Base-by-base conservation (phyloP, 2,113 vertebrate genomes). In the Pseudorasbora parva region DNA sequence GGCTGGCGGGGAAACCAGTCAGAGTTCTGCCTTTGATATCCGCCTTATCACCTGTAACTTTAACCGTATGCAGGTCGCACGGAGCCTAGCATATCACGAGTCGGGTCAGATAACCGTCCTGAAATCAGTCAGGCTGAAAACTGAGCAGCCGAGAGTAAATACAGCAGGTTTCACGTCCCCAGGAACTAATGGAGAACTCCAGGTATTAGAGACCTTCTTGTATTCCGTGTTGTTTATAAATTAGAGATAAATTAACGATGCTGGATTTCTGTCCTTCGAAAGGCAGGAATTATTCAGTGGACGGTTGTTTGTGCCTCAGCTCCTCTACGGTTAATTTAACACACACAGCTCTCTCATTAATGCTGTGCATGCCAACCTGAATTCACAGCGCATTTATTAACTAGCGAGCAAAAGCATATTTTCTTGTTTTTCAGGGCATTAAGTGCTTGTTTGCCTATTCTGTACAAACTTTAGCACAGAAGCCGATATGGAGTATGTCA, bases 271-370 rank as follows among this genome's bases (percentile, higher is more conserved):
- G 68, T 43, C 43, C 21, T 43, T n/a, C 19, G 3, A 68, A 33
- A 41, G 21, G 21, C 68, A 45, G 68, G 37, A 23, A 14, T 47
- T 43, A 72, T 72, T 72, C 5, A 3, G 51, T 19, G 66, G 10
- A 5, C 10, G 10, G 19, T 76, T 56, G 49, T 76, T 76, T 76
- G 73, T 56, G 19, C 30, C n/a, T 56, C 19, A 41, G 27, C 33
- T 37, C 27, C 30, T 77, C 74, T n/a, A 4, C 30, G 30, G 27
- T 37, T 77, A 57, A 59, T 57, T 41, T 21, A 57, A 57, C 21
- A 41, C 51, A n/a, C 51, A 41, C 69, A 45, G 51, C 73, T 56
- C 73, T 49, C 82, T 83, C 72, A 68, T 83, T 83, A 83, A 76
- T 49, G 12, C 56, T 21, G 2, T 8, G 49, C 21, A 72, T 19